Conservation (phyloP, 1,140 invertebrate species). For the Trichonephila inaurata region DNA sequence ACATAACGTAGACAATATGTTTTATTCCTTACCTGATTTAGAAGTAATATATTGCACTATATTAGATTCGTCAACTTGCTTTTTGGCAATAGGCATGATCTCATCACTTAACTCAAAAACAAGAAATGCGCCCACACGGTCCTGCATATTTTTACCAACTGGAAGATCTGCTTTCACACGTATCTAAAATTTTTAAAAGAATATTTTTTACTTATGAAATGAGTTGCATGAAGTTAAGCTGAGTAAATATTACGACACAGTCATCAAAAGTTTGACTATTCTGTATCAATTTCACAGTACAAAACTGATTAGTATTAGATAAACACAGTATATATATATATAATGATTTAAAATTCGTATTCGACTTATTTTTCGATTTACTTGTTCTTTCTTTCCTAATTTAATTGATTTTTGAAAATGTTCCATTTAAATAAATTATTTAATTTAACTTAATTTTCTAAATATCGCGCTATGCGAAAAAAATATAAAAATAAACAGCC, state of each 20-base stretch:
- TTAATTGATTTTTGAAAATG: too few relatives aligned
- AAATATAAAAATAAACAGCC: too few relatives aligned
- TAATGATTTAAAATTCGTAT: too few relatives aligned
- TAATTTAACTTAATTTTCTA: too few relatives aligned
- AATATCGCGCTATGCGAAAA: too few relatives aligned
- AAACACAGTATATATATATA: too few relatives aligned
- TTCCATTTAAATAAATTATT: too few relatives aligned
- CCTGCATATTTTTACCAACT: constrained; percentile 90
- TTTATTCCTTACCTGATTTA: constrained; percentile 26
- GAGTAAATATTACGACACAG: neutral
- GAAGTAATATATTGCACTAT: constrained; percentile 2
- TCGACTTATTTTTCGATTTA: too few relatives aligned
- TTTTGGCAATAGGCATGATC: neutral
- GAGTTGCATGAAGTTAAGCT: neutral
- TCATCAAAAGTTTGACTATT: neutral
- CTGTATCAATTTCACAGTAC: too few relatives aligned
- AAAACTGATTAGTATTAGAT: too few relatives aligned
- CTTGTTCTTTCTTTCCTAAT: too few relatives aligned
- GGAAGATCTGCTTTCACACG: constrained; percentile 84
- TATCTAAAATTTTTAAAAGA: constrained; percentile 70
- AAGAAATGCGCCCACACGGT: constrained; percentile 82
- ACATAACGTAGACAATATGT: too few relatives aligned
- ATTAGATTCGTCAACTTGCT: neutral
- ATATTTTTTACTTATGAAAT: neutral
- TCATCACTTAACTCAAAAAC: constrained; percentile 10